Base-by-base conservation (phyloP, 2,797 vertebrate species). In the Pagetopsis macropterus region DNA sequence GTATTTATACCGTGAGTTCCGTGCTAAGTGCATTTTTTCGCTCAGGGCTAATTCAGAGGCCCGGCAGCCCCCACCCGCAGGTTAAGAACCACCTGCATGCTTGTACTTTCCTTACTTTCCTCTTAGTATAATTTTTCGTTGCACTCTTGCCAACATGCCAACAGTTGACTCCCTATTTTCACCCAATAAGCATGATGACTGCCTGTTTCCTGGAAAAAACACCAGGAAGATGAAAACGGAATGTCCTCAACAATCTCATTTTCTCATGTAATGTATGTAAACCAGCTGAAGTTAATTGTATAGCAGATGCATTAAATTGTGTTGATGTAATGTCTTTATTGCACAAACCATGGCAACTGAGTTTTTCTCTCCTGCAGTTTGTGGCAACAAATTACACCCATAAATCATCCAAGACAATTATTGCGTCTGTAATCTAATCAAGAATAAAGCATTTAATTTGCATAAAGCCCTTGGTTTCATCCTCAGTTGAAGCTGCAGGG, bases 341-440 rank as follows among this genome's bases (percentile, higher is more conserved):
- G 63, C 68, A 58, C 71, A 81, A 59, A 77, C 84, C 68, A 68
- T 75, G 60, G 81, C 81, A 88, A 84, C 86, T 16, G 51, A 66
- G 80, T 46, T 75, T 83, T 81, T 37, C 64, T 75, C 73, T 72
- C 21, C 64, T 21, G 85, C 74, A 75, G 73, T 78, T 83, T 88
- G 83, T 81, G 87, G 89, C 83, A 89, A 92, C 89, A 90, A 93
- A 94, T 94, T 89, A 87, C 88, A 40, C 45, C 81, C 84, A 92
- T 94, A 92, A 94, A 94, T 94, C 93, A 93, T 82, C 79, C 76
- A 41, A 57, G 91, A 92, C 92, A 92, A 94, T 94, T 91, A 93
- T 90, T 92, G 88, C 84, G 23, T 81, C 84, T 78, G 80, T 89
- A 93, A 93, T 91, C 90, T 91, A 93, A 93, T 94, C 91, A 92